phyloP scores from a whole-genome alignment of 2,888 invertebrate genomes.

The Agrochola litura region DNA sequence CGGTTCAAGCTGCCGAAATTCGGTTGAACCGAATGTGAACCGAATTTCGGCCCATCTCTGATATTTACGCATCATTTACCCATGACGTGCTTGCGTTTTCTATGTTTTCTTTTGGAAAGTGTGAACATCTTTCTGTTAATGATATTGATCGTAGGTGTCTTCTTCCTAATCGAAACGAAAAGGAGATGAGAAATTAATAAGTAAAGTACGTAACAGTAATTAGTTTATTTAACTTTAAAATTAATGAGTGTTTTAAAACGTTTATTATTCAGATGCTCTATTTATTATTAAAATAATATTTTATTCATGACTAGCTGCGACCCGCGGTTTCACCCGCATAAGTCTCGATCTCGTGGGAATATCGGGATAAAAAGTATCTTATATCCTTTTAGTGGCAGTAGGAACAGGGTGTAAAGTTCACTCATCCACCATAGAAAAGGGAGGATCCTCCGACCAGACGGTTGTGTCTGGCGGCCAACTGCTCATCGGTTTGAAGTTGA shows the following conservation, averaged over 20 bases:
- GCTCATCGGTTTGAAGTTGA: too few relatives aligned
- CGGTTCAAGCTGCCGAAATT: too few relatives aligned
- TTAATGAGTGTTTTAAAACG: not conserved
- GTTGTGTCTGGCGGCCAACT: too few relatives aligned
- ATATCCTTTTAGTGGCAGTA: too few relatives aligned
- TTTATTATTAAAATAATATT: not conserved
- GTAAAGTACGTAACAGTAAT: not conserved
- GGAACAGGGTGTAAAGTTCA: too few relatives aligned
- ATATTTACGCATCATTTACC: constrained; percentile 28
- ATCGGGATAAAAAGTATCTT: too few relatives aligned
- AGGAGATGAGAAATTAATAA: not conserved
- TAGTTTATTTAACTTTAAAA: not conserved
- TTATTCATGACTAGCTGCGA: not conserved
- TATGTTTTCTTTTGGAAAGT: constrained; percentile 45
- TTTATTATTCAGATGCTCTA: not conserved
- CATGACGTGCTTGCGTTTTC: constrained; percentile 23
- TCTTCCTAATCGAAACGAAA: constrained; percentile 12
- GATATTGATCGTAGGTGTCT: constrained; percentile 5
- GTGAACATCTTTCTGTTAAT: constrained; percentile 7
- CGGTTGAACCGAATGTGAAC: too few relatives aligned
- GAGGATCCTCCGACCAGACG: too few relatives aligned
- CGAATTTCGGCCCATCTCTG: too few relatives aligned
- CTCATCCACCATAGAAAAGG: too few relatives aligned
- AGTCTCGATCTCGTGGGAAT: too few relatives aligned
- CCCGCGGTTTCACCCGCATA: too few relatives aligned